A percentile compares a stretch with the other conserved stretches of the same genome.
Conservation (phyloP, 2,797 vertebrate species). For the Molossus molossus region DNA sequence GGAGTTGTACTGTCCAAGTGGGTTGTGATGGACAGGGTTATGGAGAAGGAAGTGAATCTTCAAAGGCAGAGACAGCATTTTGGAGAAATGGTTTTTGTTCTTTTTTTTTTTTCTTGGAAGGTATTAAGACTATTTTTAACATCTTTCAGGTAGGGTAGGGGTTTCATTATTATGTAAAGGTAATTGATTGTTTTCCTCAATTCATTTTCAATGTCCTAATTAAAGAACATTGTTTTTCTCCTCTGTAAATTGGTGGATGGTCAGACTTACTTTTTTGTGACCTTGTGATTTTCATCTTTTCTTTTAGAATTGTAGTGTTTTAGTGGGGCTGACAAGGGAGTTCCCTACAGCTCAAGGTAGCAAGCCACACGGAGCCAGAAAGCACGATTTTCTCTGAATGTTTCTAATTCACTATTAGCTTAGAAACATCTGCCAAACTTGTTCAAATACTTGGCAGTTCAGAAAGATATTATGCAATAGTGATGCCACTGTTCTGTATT, state of each 20-base stretch:
- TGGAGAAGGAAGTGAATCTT: not conserved
- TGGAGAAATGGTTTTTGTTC: not conserved
- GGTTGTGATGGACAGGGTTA: not conserved
- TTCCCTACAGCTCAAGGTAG: not conserved
- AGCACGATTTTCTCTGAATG: not conserved
- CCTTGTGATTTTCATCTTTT: slow-evolving; percentile 47
- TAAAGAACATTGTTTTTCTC: slow-evolving; percentile 49
- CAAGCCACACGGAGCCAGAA: not conserved
- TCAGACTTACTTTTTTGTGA: slow-evolving; percentile 50
- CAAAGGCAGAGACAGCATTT: not conserved
- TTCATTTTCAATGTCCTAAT: slow-evolving; percentile 55
- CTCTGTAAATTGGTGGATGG: not conserved
- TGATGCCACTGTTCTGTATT: not conserved
- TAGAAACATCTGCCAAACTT: not conserved
- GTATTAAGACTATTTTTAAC: not conserved
- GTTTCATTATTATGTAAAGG: slow-evolving; percentile 20
- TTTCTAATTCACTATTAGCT: slow-evolving; percentile 12
- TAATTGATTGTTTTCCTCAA: slow-evolving; percentile 1
- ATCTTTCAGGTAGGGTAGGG: not conserved
- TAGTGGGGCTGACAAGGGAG: not conserved
- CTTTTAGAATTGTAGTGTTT: slow-evolving; percentile 16
- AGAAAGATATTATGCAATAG: not conserved
- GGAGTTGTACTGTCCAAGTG: not conserved
- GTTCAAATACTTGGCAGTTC: slow-evolving; percentile 25
- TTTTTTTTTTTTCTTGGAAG: not conserved